Conservation (phyloP, 1,140 invertebrate genomes). For the Lasioglossum albipes region DNA sequence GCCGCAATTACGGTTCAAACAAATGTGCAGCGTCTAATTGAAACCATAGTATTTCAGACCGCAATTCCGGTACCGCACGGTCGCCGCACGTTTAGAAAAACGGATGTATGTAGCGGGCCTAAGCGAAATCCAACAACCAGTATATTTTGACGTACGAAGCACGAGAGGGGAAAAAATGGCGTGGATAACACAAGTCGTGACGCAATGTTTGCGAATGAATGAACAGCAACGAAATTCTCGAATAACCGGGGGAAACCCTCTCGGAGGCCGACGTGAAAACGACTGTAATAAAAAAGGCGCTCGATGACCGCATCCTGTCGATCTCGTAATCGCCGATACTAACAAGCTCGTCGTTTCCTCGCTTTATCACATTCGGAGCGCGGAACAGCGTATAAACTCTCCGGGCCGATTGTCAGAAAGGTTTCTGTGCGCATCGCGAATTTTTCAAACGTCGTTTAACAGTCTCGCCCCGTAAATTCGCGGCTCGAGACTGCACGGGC, state of each 20-base stretch:
- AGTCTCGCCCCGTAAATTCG: conserved; percentile 68
- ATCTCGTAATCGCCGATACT: conserved; percentile 27
- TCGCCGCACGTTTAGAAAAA: too few relatives aligned
- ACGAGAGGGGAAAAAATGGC: not conserved
- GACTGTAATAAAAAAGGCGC: conserved; percentile 19
- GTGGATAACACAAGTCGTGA: not conserved
- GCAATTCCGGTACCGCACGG: too few relatives aligned
- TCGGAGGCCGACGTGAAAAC: conserved; percentile 3
- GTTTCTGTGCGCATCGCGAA: conserved; percentile 54
- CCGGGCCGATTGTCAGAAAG: conserved; percentile 31
- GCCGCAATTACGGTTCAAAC: too few relatives aligned
- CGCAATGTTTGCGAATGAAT: conserved; percentile 37
- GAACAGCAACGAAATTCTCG: conserved; percentile 12
- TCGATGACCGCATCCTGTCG: not conserved
- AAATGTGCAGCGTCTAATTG: too few relatives aligned
- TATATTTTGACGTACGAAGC: conserved; percentile 4
- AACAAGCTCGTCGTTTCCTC: conserved; percentile 16
- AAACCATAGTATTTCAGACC: too few relatives aligned
- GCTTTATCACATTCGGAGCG: conserved; percentile 22
- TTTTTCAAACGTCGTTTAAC: conserved; percentile 73
- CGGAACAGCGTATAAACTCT: conserved; percentile 55
- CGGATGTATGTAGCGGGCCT: too few relatives aligned
- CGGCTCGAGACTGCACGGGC: conserved; percentile 52
- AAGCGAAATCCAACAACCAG: not conserved
- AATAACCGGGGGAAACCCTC: not conserved